Evolutionary conservation across 2,888 invertebrate species (phyloP).

Genomic region (Achlya flavicornis): DNA sequence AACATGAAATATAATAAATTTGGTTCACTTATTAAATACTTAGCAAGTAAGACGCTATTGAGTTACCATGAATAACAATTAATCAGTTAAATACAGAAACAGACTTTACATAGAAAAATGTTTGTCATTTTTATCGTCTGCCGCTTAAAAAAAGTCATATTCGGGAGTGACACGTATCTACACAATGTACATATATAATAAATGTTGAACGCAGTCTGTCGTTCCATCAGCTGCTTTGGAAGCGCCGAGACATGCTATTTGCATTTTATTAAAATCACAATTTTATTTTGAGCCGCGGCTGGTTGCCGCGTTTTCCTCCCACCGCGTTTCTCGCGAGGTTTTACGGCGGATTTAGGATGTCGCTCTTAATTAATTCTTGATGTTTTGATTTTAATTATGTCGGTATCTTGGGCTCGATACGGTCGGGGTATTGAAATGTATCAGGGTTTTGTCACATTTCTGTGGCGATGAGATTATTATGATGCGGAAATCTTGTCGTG

Average conservation of each 20-base stretch:
- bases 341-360: slow-evolving; percentile 39
- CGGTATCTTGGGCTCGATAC: slow-evolving; percentile 27
- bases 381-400: slow-evolving; percentile 52
- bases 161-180: background rate
- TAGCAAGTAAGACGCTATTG: no score
- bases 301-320: slow-evolving; percentile 33
- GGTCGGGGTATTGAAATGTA: slow-evolving; percentile 33
- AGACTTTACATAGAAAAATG: no score
- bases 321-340: slow-evolving; percentile 25
- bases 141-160: background rate
- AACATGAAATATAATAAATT: no score
- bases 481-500: background rate
- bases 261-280: slow-evolving; percentile 81
- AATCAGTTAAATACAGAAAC: no score
- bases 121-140: background rate
- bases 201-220: slow-evolving; percentile 32
- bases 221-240: slow-evolving; percentile 49
- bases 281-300: slow-evolving; percentile 62
- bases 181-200: slow-evolving; percentile 18
- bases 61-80: no score
- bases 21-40: no score
- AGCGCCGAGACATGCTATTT: slow-evolving; percentile 65
- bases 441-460: background rate
- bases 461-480: background rate
- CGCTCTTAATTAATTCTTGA: slow-evolving; percentile 49